These are phyloP conservation scores for Teleopsis dalmanni DNA, from an alignment of 1,140 invertebrate species.

Conservation along the genomic window DNA sequence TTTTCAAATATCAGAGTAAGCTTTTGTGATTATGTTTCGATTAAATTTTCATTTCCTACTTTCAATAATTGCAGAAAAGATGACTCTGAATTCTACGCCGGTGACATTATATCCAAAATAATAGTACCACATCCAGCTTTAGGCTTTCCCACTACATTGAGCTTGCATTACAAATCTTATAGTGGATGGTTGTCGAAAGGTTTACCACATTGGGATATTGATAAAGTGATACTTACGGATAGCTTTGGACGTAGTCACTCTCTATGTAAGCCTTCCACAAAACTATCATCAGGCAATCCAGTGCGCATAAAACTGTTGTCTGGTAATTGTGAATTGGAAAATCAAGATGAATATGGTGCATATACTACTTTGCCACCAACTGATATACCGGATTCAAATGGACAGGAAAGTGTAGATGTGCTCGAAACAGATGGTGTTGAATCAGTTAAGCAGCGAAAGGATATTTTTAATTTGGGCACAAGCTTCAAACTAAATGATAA, in stretches of 20 bases:
- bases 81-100: constrained; percentile 66
- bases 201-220: constrained; percentile 66
- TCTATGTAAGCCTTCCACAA: constrained; percentile 66
- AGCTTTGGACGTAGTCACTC: constrained; percentile 77
- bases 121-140: constrained; percentile 82
- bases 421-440: constrained; percentile 29
- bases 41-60: neutral
- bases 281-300: constrained; percentile 64
- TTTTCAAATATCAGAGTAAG: constrained; percentile 76
- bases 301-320: constrained; percentile 64
- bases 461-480: constrained; percentile 37
- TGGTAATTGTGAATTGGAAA: constrained; percentile 63
- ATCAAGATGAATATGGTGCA: constrained; percentile 38
- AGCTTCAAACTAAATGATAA: constrained; percentile 35
- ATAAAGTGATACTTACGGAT: constrained; percentile 76
- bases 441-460: constrained; percentile 33
- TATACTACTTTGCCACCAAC: constrained; percentile 24
- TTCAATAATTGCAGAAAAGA: constrained; percentile 55
- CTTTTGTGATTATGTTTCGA: neutral
- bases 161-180: constrained; percentile 80
- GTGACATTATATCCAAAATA: constrained; percentile 65
- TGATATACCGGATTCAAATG: constrained; percentile 26
- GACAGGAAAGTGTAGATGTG: constrained; percentile 26
- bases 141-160: constrained; percentile 59
- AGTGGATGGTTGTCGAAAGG: constrained; percentile 87